phyloP scores from a whole-genome alignment of 2,797 vertebrate species.

The Epinephelus awoara region DNA sequence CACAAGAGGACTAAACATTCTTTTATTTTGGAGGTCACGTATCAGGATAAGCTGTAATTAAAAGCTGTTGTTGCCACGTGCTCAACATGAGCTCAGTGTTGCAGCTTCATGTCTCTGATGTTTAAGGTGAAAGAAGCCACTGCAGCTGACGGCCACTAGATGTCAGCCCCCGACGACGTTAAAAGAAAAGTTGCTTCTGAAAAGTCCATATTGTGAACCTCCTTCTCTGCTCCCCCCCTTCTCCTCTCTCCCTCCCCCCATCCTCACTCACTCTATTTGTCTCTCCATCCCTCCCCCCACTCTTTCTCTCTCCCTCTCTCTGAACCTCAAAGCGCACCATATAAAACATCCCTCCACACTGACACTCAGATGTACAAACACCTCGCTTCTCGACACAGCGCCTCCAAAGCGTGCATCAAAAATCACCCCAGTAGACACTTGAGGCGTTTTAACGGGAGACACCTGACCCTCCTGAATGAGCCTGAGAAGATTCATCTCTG shows the following conservation, averaged over 20 bases:
- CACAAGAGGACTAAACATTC: neutral
- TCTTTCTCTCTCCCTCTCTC: constrained; percentile 51
- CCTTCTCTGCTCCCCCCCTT: constrained; percentile 33
- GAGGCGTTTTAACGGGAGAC: constrained; percentile 33
- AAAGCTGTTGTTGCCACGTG: neutral
- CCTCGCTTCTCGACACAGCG: constrained; percentile 50
- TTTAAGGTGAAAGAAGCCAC: neutral
- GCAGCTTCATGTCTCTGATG: neutral
- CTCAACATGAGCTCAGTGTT: neutral
- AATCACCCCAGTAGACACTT: neutral
- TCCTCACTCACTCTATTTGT: constrained; percentile 34
- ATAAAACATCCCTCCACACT: constrained; percentile 77
- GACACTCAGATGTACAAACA: constrained; percentile 75
- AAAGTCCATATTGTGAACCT: constrained; percentile 63
- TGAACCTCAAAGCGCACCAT: constrained; percentile 63
- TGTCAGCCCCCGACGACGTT: constrained; percentile 63
- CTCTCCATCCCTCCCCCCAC: constrained; percentile 38
- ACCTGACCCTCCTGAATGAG: constrained; percentile 69
- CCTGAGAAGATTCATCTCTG: constrained; percentile 54
- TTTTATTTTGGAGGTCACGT: too few species aligned
- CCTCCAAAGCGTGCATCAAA: constrained; percentile 32
- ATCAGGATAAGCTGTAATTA: neutral
- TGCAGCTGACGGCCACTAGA: constrained; percentile 69
- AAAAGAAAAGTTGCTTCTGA: constrained; percentile 73
- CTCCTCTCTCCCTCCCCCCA: constrained; percentile 10